Conservation (phyloP, 2,888 invertebrate genomes). For the Caprella mutica region DNA sequence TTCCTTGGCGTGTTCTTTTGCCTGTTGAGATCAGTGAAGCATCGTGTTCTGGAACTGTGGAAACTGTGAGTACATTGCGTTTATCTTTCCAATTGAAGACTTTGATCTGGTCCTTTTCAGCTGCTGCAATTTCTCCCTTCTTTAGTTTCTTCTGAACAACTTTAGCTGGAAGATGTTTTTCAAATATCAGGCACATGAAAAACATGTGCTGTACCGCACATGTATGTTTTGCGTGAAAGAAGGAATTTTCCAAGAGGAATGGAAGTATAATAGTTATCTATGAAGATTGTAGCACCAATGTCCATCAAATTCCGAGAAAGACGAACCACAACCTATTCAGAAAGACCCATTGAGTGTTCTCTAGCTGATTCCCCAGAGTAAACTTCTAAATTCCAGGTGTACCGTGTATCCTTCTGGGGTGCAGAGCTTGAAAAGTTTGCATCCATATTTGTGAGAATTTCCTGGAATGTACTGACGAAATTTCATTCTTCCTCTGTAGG, state of each 20-base stretch:
- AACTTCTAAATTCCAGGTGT: conserved; percentile 13
- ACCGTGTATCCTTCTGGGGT: conserved; percentile 11
- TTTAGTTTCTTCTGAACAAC: conserved; percentile 10
- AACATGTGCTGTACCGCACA: conserved; percentile 13
- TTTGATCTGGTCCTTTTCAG: conserved; percentile 8
- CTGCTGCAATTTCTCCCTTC: conserved; percentile 9
- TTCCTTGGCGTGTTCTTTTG: conserved; percentile 1
- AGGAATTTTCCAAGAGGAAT: conserved; percentile 8
- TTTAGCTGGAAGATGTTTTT: conserved; percentile 11
- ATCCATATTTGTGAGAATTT: conserved; percentile 18
- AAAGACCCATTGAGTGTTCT: conserved; percentile 4
- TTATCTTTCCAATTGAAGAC: conserved; percentile 16
- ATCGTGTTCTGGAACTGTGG: conserved; percentile 14
- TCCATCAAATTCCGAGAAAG: conserved; percentile 8
- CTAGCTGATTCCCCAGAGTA: conserved; percentile 6
- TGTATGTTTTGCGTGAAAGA: conserved; percentile 9
- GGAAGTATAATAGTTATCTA: conserved; percentile 11
- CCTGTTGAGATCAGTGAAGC: conserved; percentile 3
- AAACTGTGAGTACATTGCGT: conserved; percentile 7
- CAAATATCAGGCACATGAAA: too few relatives aligned
- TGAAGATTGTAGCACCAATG: conserved; percentile 4
- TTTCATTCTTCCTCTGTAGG: conserved; percentile 15
- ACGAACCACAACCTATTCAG: conserved; percentile 4
- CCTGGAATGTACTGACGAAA: conserved; percentile 16
- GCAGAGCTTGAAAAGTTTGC: conserved; percentile 17